Evolutionary conservation across 1,140 invertebrate genomes (phyloP).

Genomic region (Pentalonia nigronervosa): DNA sequence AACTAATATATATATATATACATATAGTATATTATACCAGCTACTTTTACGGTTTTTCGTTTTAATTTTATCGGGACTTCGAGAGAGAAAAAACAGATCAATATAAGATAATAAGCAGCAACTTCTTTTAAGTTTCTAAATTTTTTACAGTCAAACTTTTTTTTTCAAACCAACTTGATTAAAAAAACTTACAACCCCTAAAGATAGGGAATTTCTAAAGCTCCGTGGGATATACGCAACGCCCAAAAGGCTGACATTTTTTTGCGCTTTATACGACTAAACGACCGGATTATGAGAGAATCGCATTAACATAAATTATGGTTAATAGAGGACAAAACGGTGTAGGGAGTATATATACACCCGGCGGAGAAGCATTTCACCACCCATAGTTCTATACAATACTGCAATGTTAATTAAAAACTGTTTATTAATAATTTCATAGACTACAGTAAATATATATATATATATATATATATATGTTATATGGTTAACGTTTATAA

Average conservation of each 20-base stretch:
- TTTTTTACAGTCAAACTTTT: slow-evolving; percentile 33
- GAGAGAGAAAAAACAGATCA: background rate
- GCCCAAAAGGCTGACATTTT: slow-evolving; percentile 5
- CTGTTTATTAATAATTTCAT: background rate
- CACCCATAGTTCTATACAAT: background rate
- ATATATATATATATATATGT: background rate
- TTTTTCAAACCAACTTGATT: slow-evolving; percentile 21
- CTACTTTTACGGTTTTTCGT: background rate
- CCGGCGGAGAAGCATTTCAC: background rate
- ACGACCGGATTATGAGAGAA: slow-evolving; percentile 32
- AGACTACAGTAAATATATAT: background rate
- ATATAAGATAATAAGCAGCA: slow-evolving; percentile 29
- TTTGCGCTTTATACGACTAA: slow-evolving; percentile 34
- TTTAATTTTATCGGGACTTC: slow-evolving; percentile 11
- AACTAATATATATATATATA: background rate
- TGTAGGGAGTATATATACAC: background rate
- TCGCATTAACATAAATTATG: slow-evolving; percentile 50
- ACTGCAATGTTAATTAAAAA: background rate
- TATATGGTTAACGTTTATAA: background rate
- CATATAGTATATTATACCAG: background rate
- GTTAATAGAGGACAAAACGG: slow-evolving; percentile 12
- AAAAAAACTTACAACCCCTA: slow-evolving; percentile 24
- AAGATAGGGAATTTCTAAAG: slow-evolving; percentile 11
- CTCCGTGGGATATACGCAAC: background rate
- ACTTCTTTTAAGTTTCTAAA: background rate